Percentiles rank a stretch among this genome's conserved stretches.
Conservation (phyloP, 2,888 invertebrate genomes). For the Watsonalla cultraria region DNA sequence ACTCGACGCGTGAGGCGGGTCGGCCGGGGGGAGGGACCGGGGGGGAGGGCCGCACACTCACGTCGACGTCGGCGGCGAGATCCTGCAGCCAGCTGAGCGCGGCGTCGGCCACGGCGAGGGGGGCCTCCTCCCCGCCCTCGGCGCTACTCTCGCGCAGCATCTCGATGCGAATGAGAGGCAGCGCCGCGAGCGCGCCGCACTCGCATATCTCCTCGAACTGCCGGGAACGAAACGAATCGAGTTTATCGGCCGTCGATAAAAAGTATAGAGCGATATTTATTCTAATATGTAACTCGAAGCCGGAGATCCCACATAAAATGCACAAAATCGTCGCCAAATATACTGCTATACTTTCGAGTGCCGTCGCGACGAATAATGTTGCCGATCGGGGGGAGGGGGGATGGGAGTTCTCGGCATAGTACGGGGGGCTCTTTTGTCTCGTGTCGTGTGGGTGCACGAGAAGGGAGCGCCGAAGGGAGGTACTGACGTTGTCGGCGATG, state of each 20-base stretch:
- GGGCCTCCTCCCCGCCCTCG: slow-evolving; percentile 79
- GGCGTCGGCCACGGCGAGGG: slow-evolving; percentile 79
- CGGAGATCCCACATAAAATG: no score
- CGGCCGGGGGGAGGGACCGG: slow-evolving; percentile 71
- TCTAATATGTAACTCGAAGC: no score
- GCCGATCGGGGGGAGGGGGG: background rate
- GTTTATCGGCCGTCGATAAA: no score
- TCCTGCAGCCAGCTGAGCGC: slow-evolving; percentile 81
- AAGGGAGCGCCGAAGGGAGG: no score
- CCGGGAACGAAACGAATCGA: background rate
- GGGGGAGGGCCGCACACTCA: slow-evolving; percentile 16
- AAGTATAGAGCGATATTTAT: no score
- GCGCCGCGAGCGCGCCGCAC: slow-evolving; percentile 79
- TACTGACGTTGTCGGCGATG: slow-evolving; percentile 82
- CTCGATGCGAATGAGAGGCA: slow-evolving; percentile 85
- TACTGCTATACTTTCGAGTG: no score
- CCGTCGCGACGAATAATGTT: no score
- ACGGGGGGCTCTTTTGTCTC: no score
- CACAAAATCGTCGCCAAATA: no score
- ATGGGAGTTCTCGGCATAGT: background rate
- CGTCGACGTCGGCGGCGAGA: slow-evolving; percentile 31
- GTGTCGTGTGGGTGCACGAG: no score
- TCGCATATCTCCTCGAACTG: slow-evolving; percentile 83
- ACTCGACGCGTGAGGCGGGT: slow-evolving; percentile 82
- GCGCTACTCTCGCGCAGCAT: slow-evolving; percentile 85